Percentiles rank a stretch among this genome's conserved stretches.
These are phyloP conservation scores for Phasianus colchicus DNA, from an alignment of 2,113 vertebrate genomes.

Conservation along the genomic window DNA sequence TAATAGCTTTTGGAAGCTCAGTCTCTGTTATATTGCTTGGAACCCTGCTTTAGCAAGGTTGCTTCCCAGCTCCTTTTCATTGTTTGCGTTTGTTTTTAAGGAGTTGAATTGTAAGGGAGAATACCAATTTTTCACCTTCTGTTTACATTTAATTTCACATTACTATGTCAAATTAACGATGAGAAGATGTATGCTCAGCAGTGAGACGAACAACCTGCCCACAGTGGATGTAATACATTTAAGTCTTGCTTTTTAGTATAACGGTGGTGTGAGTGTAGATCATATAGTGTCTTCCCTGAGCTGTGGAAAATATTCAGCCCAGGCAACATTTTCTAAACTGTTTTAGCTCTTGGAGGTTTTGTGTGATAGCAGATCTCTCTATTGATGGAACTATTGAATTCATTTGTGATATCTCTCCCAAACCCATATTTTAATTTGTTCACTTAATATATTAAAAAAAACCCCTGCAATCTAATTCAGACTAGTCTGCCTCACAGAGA, in stretches of 20 bases:
- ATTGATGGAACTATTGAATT: neutral
- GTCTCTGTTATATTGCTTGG: constrained; percentile 44
- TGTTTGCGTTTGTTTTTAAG: constrained; percentile 32
- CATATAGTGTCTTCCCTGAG: neutral
- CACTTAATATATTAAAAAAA: neutral
- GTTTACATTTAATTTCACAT: constrained; percentile 1
- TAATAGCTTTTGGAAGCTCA: constrained; percentile 61
- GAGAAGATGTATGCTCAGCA: neutral
- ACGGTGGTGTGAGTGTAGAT: neutral
- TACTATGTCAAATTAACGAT: constrained; percentile 11
- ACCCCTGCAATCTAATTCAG: neutral
- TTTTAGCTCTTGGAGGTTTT: neutral
- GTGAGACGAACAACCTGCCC: neutral
- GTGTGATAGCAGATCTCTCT: neutral
- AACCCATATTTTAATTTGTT: neutral
- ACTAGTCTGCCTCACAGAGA: neutral
- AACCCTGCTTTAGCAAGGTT: constrained; percentile 60
- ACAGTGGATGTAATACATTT: neutral
- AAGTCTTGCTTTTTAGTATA: constrained; percentile 8
- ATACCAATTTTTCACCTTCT: neutral
- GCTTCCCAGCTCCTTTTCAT: constrained; percentile 32
- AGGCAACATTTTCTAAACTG: neutral
- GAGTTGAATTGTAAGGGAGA: neutral
- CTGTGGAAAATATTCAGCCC: neutral
- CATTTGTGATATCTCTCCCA: neutral